Conservation (phyloP, 2,888 invertebrate genomes). For the Pocota personata region DNA sequence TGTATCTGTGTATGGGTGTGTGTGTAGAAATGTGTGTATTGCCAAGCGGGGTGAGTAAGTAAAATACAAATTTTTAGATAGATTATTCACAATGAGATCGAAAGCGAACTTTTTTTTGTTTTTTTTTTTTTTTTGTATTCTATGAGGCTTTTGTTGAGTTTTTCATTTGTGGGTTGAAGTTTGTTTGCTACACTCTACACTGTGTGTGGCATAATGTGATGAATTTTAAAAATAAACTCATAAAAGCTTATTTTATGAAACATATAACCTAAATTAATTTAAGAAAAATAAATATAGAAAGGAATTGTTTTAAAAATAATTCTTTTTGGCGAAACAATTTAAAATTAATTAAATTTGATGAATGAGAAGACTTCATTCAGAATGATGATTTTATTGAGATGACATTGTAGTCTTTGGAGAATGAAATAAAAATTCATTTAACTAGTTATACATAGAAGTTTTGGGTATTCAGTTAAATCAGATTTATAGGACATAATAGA, state of each 20-base stretch:
- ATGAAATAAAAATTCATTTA: too few relatives aligned
- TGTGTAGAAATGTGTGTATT: background rate
- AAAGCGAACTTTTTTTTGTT: constrained; percentile 57
- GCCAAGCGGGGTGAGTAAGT: background rate
- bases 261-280: constrained; percentile 40
- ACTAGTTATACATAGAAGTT: too few relatives aligned
- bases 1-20: background rate
- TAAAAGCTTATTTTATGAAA: constrained; percentile 41
- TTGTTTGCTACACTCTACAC: background rate
- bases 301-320: constrained; percentile 6
- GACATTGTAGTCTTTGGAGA: background rate
- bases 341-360: constrained; percentile 26
- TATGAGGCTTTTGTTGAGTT: constrained; percentile 6
- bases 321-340: constrained; percentile 4
- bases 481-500: too few relatives aligned
- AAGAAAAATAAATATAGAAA: background rate
- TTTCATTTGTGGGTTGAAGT: constrained; percentile 34
- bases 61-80: constrained; percentile 21
- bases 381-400: background rate
- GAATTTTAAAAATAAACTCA: constrained; percentile 54
- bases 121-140: background rate
- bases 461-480: too few relatives aligned
- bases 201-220: constrained; percentile 14
- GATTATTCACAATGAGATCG: constrained; percentile 64
- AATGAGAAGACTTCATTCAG: background rate